Evolutionary conservation across 1,140 invertebrate genomes (phyloP).

Genomic region (Aplysia californica): DNA sequence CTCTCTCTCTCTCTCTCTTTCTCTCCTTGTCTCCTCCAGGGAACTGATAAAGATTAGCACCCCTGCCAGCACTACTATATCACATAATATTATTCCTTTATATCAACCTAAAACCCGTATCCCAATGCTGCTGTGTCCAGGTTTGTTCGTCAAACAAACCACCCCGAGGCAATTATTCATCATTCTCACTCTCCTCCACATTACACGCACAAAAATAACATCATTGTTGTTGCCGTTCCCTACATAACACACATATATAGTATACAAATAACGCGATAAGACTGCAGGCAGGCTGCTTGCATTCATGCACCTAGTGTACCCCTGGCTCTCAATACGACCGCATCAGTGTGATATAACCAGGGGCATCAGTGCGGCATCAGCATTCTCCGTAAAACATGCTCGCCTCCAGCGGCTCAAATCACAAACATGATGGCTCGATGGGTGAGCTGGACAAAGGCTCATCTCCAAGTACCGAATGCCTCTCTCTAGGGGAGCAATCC

Average conservation of each 20-base stretch:
- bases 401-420: no score
- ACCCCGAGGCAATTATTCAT: neutral
- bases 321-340: neutral
- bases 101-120: neutral
- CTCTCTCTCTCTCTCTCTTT: constrained; percentile 18
- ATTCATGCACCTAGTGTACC: neutral
- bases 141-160: neutral
- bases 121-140: neutral
- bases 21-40: neutral
- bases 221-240: no score
- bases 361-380: no score
- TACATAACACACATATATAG: neutral
- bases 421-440: neutral
- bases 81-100: neutral
- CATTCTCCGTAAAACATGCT: no score
- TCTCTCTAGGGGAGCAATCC: neutral
- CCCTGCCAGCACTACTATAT: neutral
- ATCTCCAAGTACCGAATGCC: neutral
- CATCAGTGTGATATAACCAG: no score
- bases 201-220: neutral
- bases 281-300: neutral
- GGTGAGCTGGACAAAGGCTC: neutral
- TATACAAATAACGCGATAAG: neutral
- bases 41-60: neutral
- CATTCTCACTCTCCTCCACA: neutral